Evolutionary conservation across 2,113 vertebrate species (phyloP), one percentile per base, ranked within the genome.

Genomic region (Athene noctua): DNA sequence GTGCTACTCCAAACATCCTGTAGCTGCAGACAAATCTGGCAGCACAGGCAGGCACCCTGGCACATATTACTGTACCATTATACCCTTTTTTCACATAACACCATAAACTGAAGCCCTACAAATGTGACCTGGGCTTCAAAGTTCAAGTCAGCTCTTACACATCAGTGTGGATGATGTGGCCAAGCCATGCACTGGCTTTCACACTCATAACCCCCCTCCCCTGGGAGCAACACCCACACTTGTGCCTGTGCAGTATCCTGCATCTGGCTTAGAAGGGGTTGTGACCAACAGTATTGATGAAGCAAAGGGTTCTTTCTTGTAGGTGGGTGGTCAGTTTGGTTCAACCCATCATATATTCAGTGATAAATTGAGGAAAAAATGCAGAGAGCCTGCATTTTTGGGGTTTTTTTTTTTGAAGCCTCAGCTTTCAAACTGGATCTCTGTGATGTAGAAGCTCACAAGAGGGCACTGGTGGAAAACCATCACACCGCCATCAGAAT

Each of bases 31-130:
- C 1, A 2, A 51, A 47, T 6, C 32, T 23, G 62, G 78, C 2
- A 0, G 36, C 1, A 0, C 34, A 73, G 1, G 0, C 10, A 78
- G 68, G 13, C 59, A 88, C 12, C 3, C 38, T 0, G 6, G 51
- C 57, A 77, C 9, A 3, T 0, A 0, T 42, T 30, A 49, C 51
- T 26, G 34, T 1, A 7, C 36, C 7, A 3, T 7, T 1, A 30
- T 10, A 3, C 27, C 47, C 40, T 55, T 55, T 83, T 87, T 73
- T 61, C 70, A 73, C 1, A 0, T 5, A 68, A 38, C 21, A 32
- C 65, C 79, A n/a, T 25, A 40, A 94, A 22, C 52, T 63, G 74
- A 67, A 84, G 77, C 68, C 72, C 46, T 66, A 10, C 11, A 62
- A 55, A 62, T 0, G 0, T 7, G 2, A 23, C 22, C 54, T n/a